These are phyloP conservation scores for Piprites chloris DNA, from an alignment of 2,113 vertebrate genomes.

Conservation along the genomic window DNA sequence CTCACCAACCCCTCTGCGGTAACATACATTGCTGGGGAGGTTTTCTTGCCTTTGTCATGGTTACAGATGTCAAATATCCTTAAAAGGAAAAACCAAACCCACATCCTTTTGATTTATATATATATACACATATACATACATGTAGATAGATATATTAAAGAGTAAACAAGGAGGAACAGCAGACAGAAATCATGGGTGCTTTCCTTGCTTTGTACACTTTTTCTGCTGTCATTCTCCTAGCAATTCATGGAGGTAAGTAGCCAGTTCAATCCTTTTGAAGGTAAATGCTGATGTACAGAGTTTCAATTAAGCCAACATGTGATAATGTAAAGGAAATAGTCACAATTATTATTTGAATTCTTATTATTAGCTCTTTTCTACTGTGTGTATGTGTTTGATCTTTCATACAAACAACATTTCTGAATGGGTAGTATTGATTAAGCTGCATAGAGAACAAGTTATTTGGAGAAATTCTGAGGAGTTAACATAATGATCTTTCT, in stretches of 20 bases:
- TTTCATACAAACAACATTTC: neutral
- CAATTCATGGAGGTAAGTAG: conserved; percentile 63
- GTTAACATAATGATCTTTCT: neutral
- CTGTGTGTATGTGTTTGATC: neutral
- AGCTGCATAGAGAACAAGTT: neutral
- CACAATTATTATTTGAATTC: neutral
- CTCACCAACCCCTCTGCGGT: neutral
- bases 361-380: neutral
- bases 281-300: neutral
- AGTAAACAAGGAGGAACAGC: neutral
- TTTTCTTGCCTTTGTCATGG: neutral
- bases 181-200: conserved; percentile 44
- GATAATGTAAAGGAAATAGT: neutral
- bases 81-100: conserved; percentile 23
- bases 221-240: conserved; percentile 1
- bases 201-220: neutral
- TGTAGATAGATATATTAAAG: neutral
- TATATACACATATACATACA: too few relatives aligned
- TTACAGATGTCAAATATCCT: neutral
- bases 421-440: neutral
- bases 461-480: neutral
- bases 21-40: neutral
- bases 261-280: neutral
- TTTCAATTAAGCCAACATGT: neutral
- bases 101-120: conserved; percentile 56